phyloP scores from a whole-genome alignment of 2,797 vertebrate species.

The Luscinia megarhynchos region DNA sequence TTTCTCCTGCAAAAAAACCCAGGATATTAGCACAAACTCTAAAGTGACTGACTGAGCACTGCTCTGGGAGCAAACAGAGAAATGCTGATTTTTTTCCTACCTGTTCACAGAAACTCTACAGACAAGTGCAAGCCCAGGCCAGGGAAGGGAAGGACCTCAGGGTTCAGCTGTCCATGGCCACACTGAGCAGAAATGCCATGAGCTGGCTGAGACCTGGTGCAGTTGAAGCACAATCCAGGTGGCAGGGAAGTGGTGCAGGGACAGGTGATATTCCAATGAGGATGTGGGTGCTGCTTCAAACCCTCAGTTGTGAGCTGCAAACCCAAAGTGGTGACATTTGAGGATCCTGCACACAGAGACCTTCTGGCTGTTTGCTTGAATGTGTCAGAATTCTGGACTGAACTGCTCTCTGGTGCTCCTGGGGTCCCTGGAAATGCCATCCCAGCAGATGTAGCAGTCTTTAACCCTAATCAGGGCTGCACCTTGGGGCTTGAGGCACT shows the following conservation, averaged over 20 bases:
- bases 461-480: neutral
- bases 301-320: fast-evolving
- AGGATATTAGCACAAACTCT: neutral
- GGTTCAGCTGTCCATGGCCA: neutral
- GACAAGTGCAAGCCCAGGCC: neutral
- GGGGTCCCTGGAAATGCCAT: neutral
- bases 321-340: neutral
- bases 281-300: neutral
- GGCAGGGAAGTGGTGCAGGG: neutral
- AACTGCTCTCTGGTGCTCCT: neutral
- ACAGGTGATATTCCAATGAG: neutral
- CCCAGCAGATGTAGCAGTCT: neutral
- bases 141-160: neutral
- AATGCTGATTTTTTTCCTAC: neutral
- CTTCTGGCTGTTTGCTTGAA: neutral
- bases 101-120: neutral
- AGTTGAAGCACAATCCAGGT: neutral
- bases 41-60: neutral
- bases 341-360: neutral
- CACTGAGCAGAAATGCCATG: neutral
- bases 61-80: neutral
- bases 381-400: fast-evolving
- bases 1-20: neutral
- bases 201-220: neutral
- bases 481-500: neutral